Base-by-base conservation (phyloP, 2,888 invertebrate species). In the Cosmopolites sordidus region DNA sequence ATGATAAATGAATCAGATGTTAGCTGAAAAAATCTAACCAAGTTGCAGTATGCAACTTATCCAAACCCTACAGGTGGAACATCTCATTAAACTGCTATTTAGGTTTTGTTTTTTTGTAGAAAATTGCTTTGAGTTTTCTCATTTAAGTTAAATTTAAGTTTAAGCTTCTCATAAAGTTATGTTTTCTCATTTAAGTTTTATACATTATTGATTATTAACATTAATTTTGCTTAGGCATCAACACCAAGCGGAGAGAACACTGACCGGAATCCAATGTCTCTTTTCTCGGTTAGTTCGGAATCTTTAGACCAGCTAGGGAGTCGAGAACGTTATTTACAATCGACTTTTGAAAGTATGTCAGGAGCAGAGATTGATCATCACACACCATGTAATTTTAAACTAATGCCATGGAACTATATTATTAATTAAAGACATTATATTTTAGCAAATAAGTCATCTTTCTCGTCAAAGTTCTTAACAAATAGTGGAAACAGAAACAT, bases 191-290 rank as follows among this genome's bases (percentile, higher is more conserved):
- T n/a, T n/a, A 27, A 27, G 9, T 5, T n/a, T n/a, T 38, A 38
- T 5, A 38, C 4, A 14, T 38, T 38, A 11, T 9, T 9, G 12
- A 5, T 14, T 38, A 38, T 38, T 38, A 8, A 12, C 18, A 15
- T 50, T 49, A 27, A 5, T 49, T 37, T 43, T 58, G 46, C 51
- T 60, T 66, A 81, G 75, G 85, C 83, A 6, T 90, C 91, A 0
- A 90, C 90, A 0, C 90, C 90, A 0, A 90, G 89, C 53, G 88
- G 87, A 1, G 87, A 88, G 66, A 85, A 86, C 67, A 87, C 86
- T 1, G 91, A 92, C 56, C 77, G 89, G 40, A 89, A 86, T 69
- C 83, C 86, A 0, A 69, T 78, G 67, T 84, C 84, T 2, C 79
- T 83, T 60, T 75, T 90, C 45, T 88, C 88, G 11, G 84, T 86